Percentiles rank a stretch among this genome's conserved stretches.
Conservation (phyloP, 53 echinoderm and acorn worm genomes). For the Luidia sarsii region DNA sequence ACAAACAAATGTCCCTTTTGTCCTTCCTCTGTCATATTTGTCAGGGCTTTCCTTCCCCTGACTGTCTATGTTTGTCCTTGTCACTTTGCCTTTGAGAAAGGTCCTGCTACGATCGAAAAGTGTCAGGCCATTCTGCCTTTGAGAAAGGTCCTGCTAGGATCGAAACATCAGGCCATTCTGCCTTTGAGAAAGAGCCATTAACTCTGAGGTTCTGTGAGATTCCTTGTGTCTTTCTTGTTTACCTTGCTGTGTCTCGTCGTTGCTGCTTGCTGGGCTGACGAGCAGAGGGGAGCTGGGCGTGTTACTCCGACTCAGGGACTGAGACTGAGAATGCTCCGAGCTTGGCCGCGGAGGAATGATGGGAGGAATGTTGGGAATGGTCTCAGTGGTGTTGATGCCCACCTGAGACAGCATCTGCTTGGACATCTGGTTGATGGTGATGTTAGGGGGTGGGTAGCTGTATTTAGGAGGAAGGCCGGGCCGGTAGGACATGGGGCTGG, state of each 20-base stretch:
- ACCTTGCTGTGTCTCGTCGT: conserved; percentile 23
- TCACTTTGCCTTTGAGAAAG: no score
- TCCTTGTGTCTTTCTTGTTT: background rate
- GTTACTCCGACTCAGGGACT: conserved; percentile 39
- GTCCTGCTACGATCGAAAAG: no score
- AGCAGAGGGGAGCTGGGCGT: conserved; percentile 47
- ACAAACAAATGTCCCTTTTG: background rate
- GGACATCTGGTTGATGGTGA: conserved; percentile 17
- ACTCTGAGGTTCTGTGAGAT: no score
- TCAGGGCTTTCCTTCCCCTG: no score
- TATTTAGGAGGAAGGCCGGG: conserved; percentile 23
- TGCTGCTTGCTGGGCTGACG: conserved; percentile 47
- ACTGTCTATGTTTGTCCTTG: no score
- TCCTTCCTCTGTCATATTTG: no score
- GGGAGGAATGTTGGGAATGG: conserved; percentile 40
- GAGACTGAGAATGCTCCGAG: conserved; percentile 12
- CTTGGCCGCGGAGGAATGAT: conserved; percentile 37
- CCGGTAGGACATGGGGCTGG: conserved; percentile 4
- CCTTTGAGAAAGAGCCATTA: no score
- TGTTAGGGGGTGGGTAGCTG: conserved; percentile 37
- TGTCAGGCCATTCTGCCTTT: no score
- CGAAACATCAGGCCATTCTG: no score
- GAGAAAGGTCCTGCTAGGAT: no score
- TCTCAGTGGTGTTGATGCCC: conserved; percentile 29
- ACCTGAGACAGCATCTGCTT: conserved; percentile 44